Evolutionary conservation across 2,797 vertebrate genomes (phyloP), one percentile per base, ranked within the genome.

Genomic region (Amblyraja radiata): DNA sequence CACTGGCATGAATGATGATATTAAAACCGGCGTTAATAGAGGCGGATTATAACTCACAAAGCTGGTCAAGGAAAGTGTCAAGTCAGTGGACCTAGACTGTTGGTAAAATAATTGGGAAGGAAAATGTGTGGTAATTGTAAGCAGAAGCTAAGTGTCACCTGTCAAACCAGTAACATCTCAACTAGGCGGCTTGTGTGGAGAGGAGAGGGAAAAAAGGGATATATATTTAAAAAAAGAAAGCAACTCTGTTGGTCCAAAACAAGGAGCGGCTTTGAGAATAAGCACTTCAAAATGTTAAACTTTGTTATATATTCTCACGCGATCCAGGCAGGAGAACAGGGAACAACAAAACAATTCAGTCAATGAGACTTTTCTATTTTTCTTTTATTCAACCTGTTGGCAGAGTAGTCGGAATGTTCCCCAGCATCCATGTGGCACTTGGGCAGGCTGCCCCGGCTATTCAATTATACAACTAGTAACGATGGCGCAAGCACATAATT

Each of bases 21-120:
- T 97, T 97, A 97, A 98, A 95, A 97, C 96, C 95, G 95, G 96
- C 98, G 97, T 98, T 97, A 97, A 97, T 95, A 95, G 97, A 94
- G 9, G 95, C 94, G 94, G 95, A 94, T 95, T 95, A 93, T 94
- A 93, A 93, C 95, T 97, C 96, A 97, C 96, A 96, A 96, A 97
- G 96, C 95, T 97, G 95, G 95, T 95, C 96, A 96, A 96, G 96
- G 95, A 96, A 96, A 95, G 96, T 96, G 97, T 97, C 97, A 96
- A 96, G 96, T 96, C 96, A 97, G 97, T 94, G 96, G 8, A 95
- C 93, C 95, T 96, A 98, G 97, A 98, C 97, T 98, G 98, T 97
- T 96, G 96, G 96, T 96, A 95, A 97, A 97, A 97, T 96, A 96
- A 95, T 95, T 95, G 95, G 90, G 93, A 95, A 46, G 94, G 88